Evolutionary conservation across 2,113 vertebrate species (phyloP).

Genomic region (Galeopterus variegatus): DNA sequence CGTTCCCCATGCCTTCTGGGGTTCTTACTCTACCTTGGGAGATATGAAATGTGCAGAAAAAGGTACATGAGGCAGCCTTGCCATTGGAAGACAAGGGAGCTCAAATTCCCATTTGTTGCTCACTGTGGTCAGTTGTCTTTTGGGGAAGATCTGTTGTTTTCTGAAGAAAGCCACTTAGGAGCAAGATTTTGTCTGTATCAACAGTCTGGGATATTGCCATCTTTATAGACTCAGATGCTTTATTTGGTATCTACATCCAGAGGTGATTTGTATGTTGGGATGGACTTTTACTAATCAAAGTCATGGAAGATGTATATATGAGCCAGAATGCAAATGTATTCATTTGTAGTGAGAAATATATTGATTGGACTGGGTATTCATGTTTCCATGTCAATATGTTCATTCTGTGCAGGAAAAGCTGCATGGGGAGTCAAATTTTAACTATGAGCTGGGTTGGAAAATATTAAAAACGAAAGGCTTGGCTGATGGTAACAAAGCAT

Average conservation of each 20-base stretch:
- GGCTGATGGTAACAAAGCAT: background rate
- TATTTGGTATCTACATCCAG: background rate
- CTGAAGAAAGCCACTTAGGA: background rate
- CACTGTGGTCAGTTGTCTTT: background rate
- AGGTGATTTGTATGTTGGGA: background rate
- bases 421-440: background rate
- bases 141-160: background rate
- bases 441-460: background rate
- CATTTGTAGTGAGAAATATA: background rate
- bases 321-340: background rate
- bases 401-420: background rate
- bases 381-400: background rate
- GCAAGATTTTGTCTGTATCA: background rate
- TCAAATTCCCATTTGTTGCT: background rate
- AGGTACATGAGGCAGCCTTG: background rate
- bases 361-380: background rate
- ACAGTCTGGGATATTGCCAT: background rate
- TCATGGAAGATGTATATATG: background rate
- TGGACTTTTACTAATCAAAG: background rate
- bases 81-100: background rate
- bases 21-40: background rate
- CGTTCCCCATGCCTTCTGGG: background rate
- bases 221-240: background rate
- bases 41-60: rapidly evolving
- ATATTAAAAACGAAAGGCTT: background rate